Conservation (phyloP, 2,888 invertebrate genomes). For the Eristalinus sepulchralis region DNA sequence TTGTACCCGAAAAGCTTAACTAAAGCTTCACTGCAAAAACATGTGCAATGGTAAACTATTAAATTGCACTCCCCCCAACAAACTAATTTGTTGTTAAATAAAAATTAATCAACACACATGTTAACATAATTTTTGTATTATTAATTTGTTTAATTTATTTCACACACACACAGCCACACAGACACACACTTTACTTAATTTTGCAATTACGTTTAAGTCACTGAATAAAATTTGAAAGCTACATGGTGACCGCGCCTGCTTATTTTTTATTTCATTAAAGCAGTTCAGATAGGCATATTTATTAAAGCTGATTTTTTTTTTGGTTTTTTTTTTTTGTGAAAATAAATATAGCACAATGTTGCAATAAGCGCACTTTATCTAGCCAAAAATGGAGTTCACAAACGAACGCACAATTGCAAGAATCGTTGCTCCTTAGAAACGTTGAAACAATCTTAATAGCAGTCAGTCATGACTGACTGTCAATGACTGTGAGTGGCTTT, state of each 20-base stretch:
- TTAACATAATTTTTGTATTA: neutral
- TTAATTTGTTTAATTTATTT: neutral
- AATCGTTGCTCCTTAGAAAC: neutral
- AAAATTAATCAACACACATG: neutral
- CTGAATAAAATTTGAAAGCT: neutral
- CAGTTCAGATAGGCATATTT: neutral
- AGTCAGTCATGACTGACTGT: slow-evolving; percentile 6
- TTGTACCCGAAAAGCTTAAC: neutral
- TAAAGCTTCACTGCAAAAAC: neutral
- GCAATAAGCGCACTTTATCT: neutral
- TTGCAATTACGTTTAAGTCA: neutral
- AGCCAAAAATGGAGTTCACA: neutral
- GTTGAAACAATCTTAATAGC: neutral
- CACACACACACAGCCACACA: too few relatives aligned
- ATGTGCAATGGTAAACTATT: neutral
- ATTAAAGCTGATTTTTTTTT: neutral
- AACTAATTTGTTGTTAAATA: neutral
- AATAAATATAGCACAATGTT: neutral
- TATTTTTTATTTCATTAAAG: neutral
- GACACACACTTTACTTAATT: neutral
- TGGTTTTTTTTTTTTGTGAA: too few relatives aligned
- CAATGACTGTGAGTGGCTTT: slow-evolving; percentile 31
- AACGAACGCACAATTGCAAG: neutral
- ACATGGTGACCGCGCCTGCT: neutral
- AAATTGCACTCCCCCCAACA: neutral